Base-by-base conservation (phyloP, 2,797 vertebrate genomes). In the Acipenser ruthenus region DNA sequence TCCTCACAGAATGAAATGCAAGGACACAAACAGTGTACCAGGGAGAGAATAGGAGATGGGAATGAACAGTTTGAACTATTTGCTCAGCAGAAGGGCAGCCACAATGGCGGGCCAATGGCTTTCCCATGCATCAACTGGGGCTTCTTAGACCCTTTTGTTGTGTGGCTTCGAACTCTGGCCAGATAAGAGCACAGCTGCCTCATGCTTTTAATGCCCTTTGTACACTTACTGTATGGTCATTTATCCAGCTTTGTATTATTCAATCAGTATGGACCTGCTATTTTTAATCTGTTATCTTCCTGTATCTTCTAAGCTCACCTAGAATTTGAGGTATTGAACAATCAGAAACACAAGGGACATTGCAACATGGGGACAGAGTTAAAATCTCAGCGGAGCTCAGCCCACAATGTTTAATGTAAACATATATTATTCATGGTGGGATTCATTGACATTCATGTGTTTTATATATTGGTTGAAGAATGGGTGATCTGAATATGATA, bases 1-100 rank as follows among this genome's bases (percentile, higher is more conserved):
- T 95, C 92, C 93, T 92, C 79, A 89, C 94, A 89, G 94, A 97
- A 98, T 98, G 95, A 98, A 98, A 99, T 99, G 96, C 96, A 96
- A 95, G 93, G 95, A 93, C 95, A 98, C 96, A 99, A 95, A 98
- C 96, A 97, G 94, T 93, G 95, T 95, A 92, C 95, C 91, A 79
- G 88, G 86, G 88, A 97, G 94, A 99, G 96, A 98, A 98, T 96
- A 90, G 95, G 91, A 95, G 93, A 95, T 91, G 92, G 92, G 96
- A 97, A 95, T 93, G 96, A 95, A 96, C 96, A 99, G 96, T 99
- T 96, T 99, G 96, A 94, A 96, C 94, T 99, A 98, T 99, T 99
- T 99, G 94, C 96, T 98, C 93, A 99, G 94, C 96, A 99, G 96
- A 99, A 98, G 96, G 95, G 93, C 92, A 89, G 91, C 88, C 93